Evolutionary conservation across 2,888 invertebrate species (phyloP).

Genomic region (Rhopalosiphum nymphaeae): DNA sequence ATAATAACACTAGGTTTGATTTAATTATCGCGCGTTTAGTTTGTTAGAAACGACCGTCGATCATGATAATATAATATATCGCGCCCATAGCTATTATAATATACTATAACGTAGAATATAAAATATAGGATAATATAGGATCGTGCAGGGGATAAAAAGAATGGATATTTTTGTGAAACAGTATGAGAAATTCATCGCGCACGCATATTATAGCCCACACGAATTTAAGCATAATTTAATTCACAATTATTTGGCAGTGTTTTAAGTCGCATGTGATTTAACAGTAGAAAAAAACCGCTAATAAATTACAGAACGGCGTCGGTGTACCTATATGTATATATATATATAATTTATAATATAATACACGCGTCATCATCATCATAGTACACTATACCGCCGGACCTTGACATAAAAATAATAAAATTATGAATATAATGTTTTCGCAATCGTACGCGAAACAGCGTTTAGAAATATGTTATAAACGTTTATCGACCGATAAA

Average conservation of each 20-base stretch:
- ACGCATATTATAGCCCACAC: neutral
- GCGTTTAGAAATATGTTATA: neutral
- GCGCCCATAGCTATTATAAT: neutral
- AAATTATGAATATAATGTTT: constrained; percentile 12
- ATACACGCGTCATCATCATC: neutral
- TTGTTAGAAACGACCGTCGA: neutral
- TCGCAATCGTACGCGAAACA: neutral
- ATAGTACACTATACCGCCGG: neutral
- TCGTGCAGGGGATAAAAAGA: neutral
- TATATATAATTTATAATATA: neutral
- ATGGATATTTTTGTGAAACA: neutral
- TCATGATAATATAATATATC: constrained; percentile 4
- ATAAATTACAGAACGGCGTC: neutral
- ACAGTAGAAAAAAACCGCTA: constrained; percentile 1
- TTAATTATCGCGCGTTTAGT: constrained; percentile 16
- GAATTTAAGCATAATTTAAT: neutral
- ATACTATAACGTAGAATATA: neutral
- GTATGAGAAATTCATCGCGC: neutral
- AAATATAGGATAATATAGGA: neutral
- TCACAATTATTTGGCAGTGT: constrained; percentile 5
- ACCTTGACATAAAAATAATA: constrained; percentile 51
- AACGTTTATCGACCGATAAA: constrained; percentile 13
- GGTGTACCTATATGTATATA: neutral
- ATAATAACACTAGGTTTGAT: neutral
- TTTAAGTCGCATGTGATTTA: neutral